Conservation (phyloP, 2,797 vertebrate species). For the Labeo calbasu region DNA sequence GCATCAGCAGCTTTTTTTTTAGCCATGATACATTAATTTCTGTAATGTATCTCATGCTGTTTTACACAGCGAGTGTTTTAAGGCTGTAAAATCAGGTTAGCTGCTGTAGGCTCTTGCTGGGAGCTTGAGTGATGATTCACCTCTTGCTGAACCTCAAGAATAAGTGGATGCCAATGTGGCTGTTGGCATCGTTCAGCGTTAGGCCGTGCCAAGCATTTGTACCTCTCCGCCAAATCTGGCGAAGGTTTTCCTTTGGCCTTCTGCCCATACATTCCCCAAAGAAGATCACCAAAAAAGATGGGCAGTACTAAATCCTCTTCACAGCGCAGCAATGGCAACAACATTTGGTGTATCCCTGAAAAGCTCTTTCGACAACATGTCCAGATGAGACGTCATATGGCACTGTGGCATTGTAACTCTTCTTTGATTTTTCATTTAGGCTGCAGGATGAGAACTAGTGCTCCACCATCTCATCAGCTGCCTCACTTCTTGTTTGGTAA, state of each 20-base stretch:
- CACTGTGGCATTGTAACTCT: background rate
- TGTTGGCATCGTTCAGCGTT: slow-evolving; percentile 67
- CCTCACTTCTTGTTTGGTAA: too few relatives aligned
- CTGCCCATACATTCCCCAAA: background rate
- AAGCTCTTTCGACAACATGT: background rate
- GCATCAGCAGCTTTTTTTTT: slow-evolving; percentile 4
- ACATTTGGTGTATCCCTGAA: background rate
- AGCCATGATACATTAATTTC: slow-evolving; percentile 9
- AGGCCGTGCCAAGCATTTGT: slow-evolving; percentile 66
- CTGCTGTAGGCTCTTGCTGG: slow-evolving; percentile 42
- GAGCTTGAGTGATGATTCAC: slow-evolving; percentile 70
- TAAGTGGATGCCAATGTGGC: slow-evolving; percentile 66
- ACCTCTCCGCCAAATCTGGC: background rate
- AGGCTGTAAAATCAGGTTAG: slow-evolving; percentile 45
- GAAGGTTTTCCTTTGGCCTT: background rate
- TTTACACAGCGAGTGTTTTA: slow-evolving; percentile 39
- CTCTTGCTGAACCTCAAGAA: slow-evolving; percentile 74
- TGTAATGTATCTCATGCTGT: slow-evolving; percentile 30
- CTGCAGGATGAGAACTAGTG: too few relatives aligned
- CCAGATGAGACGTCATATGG: background rate
- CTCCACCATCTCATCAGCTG: too few relatives aligned
- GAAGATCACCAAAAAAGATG: background rate
- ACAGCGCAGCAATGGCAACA: background rate
- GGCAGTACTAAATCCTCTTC: background rate
- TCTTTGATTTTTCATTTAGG: too few relatives aligned